Evolutionary conservation across 53 echinoderm and acorn worm genomes (phyloP).

Genomic region (Echinarachnius parma): DNA sequence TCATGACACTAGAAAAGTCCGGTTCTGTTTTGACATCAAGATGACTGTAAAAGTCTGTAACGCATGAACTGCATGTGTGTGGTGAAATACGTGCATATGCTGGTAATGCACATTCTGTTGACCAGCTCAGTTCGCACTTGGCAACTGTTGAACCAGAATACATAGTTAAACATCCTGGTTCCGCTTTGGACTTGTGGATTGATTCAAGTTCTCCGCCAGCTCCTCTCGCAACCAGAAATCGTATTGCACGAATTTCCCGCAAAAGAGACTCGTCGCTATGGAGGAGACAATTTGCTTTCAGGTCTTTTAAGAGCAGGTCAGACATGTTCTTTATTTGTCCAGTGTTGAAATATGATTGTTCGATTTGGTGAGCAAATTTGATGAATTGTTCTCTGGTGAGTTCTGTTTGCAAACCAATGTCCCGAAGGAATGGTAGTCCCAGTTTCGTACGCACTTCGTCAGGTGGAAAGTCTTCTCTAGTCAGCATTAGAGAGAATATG

Average conservation of each 20-base stretch:
- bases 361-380: slow-evolving; percentile 7
- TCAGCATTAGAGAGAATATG: background rate
- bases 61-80: too few relatives aligned
- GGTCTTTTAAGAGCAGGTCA: background rate
- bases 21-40: too few relatives aligned
- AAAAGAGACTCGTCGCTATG: slow-evolving; percentile 2
- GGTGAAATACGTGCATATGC: background rate
- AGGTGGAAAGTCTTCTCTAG: background rate
- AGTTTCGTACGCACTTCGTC: background rate
- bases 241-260: background rate
- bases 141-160: slow-evolving; percentile 5
- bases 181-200: background rate
- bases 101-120: background rate
- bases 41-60: too few relatives aligned
- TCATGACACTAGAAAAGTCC: too few relatives aligned
- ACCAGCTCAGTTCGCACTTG: slow-evolving; percentile 11
- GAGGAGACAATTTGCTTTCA: background rate
- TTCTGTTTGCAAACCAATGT: slow-evolving; percentile 15
- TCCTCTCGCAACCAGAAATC: slow-evolving; percentile 3
- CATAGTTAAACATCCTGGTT: background rate
- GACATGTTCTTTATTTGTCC: background rate
- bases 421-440: slow-evolving; percentile 13
- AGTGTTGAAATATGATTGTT: too few relatives aligned
- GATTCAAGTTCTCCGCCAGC: background rate
- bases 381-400: slow-evolving; percentile 11